A percentile compares a stretch with the other conserved stretches of the same genome.
Evolutionary conservation across 2,888 invertebrate genomes (phyloP).

Genomic region (Sphinx pinastri): DNA sequence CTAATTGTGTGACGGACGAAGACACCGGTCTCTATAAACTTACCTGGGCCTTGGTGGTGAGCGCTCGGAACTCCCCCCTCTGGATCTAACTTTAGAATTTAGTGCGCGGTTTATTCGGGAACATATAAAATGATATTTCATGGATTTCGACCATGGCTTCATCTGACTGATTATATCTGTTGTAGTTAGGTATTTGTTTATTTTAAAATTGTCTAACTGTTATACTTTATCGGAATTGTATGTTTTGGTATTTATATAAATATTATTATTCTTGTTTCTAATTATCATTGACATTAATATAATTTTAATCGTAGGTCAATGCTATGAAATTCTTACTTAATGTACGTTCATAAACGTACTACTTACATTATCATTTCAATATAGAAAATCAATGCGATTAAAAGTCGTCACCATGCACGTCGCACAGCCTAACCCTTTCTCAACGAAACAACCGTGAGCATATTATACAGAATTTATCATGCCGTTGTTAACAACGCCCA

Average conservation of each 20-base stretch:
- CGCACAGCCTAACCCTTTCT: background rate
- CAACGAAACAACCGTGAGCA: background rate
- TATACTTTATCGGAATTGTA: no score
- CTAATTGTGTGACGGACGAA: conserved; percentile 11
- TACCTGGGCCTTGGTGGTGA: background rate
- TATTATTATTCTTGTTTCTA: no score
- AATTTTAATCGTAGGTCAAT: no score
- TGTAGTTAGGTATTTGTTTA: no score
- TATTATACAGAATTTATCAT: background rate
- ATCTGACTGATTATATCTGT: no score
- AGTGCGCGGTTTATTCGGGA: background rate
- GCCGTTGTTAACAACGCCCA: conserved; percentile 12
- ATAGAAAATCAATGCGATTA: background rate
- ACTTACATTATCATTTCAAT: no score
- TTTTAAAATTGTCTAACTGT: no score
- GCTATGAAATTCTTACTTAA: no score
- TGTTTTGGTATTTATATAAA: no score
- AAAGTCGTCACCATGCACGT: background rate
- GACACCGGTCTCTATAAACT: background rate
- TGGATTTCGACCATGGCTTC: no score
- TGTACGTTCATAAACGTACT: no score
- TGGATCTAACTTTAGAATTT: conserved; percentile 3
- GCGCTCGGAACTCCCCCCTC: background rate
- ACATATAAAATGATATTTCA: background rate
- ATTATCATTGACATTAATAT: no score